Base-by-base conservation (phyloP, 2,888 invertebrate genomes). In the Aporophyla nigra region DNA sequence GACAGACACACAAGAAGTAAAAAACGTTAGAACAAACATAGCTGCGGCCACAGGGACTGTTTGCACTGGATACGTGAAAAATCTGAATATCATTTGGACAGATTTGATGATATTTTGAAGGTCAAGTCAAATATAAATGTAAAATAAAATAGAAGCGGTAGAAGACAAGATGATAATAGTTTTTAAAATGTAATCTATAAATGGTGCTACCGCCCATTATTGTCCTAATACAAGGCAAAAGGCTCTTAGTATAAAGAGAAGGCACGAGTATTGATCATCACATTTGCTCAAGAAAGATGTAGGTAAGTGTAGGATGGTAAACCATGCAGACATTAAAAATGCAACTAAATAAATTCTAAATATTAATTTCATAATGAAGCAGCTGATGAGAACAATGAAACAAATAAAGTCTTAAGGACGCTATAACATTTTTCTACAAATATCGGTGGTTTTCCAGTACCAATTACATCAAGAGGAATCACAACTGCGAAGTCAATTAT, bases 1-100 rank as follows among this genome's bases (percentile, higher is more conserved):
- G 88, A 80, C 87, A 88, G 90, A 89, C 90, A 86, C 82, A 90
- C 90, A 91, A 91, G 91, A 91, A 91, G 89, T 84, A 85, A 86
- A 91, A 91, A 89, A 91, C 83, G 10, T 65, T 71, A 1, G 84
- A 88, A 85, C 91, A 91, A 92, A 91, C 90, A 93, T 84, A 87
- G 83, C 85, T 66, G 84, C 53, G 65, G 68, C 54, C 69, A 86
- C 87, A 90, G 86, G 89, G 90, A 86, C 83, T 93, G 88, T 93
- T 93, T 93, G 69, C 68, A 74, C 62, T 86, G 83, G 83, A 86
- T 69, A 78, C 61, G 56, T 65, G 78, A 78, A 85, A 81, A 80
- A 78, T 74, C 83, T 71, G 71, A 83, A 85, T 54, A 69, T 49
- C 33, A 68, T 71, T 70, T 71, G 43, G 63, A 70, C 65, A 12